Base-by-base conservation (phyloP, 1,140 invertebrate species). In the Drosophila subobscura region DNA sequence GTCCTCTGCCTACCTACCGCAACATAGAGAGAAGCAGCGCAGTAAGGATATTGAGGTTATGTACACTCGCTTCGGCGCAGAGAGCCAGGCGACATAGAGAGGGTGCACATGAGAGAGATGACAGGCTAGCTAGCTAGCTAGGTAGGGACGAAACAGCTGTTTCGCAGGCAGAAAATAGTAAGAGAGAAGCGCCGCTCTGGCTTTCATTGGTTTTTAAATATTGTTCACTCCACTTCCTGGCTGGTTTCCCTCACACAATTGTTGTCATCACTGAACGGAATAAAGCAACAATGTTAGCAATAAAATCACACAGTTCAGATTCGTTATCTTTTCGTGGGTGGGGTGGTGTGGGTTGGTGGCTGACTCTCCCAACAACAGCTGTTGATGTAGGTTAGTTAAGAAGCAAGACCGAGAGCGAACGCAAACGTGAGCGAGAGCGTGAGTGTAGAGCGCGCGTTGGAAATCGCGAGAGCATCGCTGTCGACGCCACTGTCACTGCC, bases 321-420 rank as follows among this genome's bases (percentile, higher is more conserved):
- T 37, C 33, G n/a, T 52, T 42, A 5, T 29, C 1, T 12, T 16
- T 45, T 14, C 5, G 27, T 8, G 3, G 27, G 5, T 72, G 65
- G 65, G 58, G 61, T 42, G 65, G 65, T 55, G 61, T 42, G 77
- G 51, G 44, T 72, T 52, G 71, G 78, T 86, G 74, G 71, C 64
- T 40, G 71, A 50, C 66, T 51, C 20, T 46, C 27, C 12, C 53
- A 50, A 51, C 53, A 50, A 51, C 83, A 88, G 83, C 83, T 88
- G 83, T 88, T 88, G 83, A 89, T 88, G 83, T 88, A 88, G 83
- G 83, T 88, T 88, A 88, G 83, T 88, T 88, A 72, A 67, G 72
- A 22, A 12, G 46, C 33, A 33, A 50, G 20, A 60, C 22, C 5
- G 45, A 45, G 55, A 47, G 53, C 45, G 45, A 33, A 10, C 10